These are phyloP conservation scores for Gryllus longicercus DNA, from an alignment of 2,888 invertebrate species.

Conservation along the genomic window DNA sequence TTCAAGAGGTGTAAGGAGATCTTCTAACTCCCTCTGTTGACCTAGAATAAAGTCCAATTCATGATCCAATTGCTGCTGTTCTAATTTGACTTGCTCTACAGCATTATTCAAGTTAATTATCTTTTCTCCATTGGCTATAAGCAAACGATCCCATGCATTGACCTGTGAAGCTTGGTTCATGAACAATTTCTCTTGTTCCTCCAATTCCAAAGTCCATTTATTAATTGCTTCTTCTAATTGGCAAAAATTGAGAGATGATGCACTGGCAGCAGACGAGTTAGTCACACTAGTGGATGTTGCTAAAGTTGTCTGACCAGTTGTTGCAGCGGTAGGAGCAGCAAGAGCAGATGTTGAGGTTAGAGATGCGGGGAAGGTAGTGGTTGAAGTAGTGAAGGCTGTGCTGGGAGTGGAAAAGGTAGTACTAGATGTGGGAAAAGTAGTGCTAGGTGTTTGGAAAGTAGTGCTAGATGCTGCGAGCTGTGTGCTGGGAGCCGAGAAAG, in stretches of 20 bases:
- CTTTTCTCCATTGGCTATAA: slow-evolving; percentile 89
- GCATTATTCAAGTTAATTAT: slow-evolving; percentile 73
- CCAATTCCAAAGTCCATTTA: slow-evolving; percentile 89
- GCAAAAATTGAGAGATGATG: slow-evolving; percentile 62
- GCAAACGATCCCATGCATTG: slow-evolving; percentile 90
- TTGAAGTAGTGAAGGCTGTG: neutral
- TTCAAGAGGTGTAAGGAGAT: slow-evolving; percentile 80
- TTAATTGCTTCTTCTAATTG: slow-evolving; percentile 89
- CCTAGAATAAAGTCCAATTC: slow-evolving; percentile 90
- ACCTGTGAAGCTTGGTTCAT: slow-evolving; percentile 92
- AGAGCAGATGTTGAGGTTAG: neutral
- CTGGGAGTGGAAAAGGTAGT: neutral
- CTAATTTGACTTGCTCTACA: slow-evolving; percentile 82
- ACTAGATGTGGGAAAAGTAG: neutral
- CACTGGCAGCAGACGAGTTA: slow-evolving; percentile 33
- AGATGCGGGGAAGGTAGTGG: neutral
- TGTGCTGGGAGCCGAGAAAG: too few species aligned
- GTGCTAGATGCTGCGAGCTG: too few species aligned
- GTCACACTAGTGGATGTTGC: slow-evolving; percentile 26
- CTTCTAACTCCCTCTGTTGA: slow-evolving; percentile 89
- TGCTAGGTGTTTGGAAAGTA: neutral
- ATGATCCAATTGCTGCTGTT: slow-evolving; percentile 85
- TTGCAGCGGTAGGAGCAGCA: slow-evolving; percentile 33
- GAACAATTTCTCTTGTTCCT: slow-evolving; percentile 89
- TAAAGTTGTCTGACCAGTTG: slow-evolving; percentile 44